Conservation (phyloP, 1,140 invertebrate genomes). For the Aphis craccivora region DNA sequence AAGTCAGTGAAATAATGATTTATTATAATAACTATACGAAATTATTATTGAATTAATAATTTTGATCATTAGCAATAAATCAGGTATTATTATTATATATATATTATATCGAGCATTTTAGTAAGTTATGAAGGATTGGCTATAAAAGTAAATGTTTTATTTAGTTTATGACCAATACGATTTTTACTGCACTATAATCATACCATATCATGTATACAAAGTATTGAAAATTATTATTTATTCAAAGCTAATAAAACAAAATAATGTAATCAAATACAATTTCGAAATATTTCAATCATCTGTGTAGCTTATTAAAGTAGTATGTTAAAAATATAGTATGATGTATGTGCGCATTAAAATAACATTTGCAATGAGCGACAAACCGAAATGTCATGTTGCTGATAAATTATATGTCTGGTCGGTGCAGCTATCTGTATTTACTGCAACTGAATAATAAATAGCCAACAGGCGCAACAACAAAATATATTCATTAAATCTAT, state of each 20-base stretch:
- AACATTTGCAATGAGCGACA: background rate
- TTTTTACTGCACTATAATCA: background rate
- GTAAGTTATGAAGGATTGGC: background rate
- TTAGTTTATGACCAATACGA: background rate
- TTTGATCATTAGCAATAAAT: no score
- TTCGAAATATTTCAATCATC: background rate
- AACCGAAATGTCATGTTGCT: background rate
- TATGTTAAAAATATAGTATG: background rate
- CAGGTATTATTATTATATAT: background rate
- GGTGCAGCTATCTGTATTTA: background rate
- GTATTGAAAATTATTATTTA: background rate
- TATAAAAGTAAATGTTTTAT: background rate
- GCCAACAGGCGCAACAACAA: background rate
- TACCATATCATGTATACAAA: background rate
- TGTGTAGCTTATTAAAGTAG: background rate
- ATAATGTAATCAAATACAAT: background rate
- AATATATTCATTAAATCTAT: background rate
- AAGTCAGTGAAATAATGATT: background rate
- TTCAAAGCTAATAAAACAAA: background rate
- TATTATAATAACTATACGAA: background rate
- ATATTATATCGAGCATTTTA: background rate
- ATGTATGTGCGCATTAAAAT: background rate
- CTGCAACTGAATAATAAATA: background rate
- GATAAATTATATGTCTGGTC: background rate
- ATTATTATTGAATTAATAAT: background rate